Evolutionary conservation across 2,113 vertebrate genomes (phyloP).

Genomic region (Hystrix brachyura): DNA sequence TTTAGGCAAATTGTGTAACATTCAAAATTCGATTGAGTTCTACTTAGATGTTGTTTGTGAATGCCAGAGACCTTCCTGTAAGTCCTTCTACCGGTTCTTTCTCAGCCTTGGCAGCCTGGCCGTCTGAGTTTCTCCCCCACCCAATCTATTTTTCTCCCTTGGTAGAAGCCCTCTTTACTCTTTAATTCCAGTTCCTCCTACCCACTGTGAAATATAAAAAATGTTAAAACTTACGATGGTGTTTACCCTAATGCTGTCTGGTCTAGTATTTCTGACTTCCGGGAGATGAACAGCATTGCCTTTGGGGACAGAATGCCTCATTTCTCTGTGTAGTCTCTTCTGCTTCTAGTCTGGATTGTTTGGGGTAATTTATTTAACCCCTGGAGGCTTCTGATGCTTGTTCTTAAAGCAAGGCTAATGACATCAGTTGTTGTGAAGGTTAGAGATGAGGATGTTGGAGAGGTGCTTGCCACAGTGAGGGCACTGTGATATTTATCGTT

Average conservation of each 20-base stretch:
- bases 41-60: neutral
- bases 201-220: neutral
- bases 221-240: neutral
- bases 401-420: neutral
- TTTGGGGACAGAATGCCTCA: neutral
- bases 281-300: neutral
- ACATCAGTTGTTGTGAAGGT: neutral
- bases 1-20: neutral
- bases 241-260: neutral
- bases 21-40: neutral
- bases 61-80: neutral
- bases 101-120: neutral
- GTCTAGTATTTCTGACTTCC: neutral
- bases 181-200: neutral
- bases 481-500: neutral
- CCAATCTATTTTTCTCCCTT: neutral
- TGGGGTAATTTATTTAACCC: neutral
- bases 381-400: neutral
- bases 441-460: neutral
- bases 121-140: neutral
- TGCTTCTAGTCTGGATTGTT: neutral
- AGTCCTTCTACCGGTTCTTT: neutral
- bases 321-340: neutral
- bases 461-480: neutral
- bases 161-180: neutral